Percentiles rank a stretch among this genome's conserved stretches.
phyloP scores from a whole-genome alignment of 53 echinoderm and acorn worm species.

The Glandiceps talaboti region DNA sequence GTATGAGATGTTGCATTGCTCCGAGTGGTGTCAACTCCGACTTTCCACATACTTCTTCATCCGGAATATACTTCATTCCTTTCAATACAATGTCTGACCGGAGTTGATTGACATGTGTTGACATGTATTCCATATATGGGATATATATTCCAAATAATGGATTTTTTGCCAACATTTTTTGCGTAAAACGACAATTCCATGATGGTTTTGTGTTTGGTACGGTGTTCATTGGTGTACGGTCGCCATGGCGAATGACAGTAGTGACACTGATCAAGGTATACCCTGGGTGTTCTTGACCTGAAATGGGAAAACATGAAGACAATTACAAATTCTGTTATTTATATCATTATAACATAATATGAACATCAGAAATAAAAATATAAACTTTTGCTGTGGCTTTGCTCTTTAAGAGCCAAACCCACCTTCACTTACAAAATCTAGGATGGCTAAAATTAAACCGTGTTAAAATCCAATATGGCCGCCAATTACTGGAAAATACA shows the following conservation, averaged over 20 bases:
- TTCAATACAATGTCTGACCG: conserved; percentile 28
- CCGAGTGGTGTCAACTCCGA: conserved; percentile 83
- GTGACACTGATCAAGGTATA: conserved; percentile 44
- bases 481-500: too few species aligned
- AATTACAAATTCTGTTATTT: too few species aligned
- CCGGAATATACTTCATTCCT: neutral
- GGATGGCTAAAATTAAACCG: too few species aligned
- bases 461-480: too few species aligned
- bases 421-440: too few species aligned
- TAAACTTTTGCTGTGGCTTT: neutral
- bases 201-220: conserved; percentile 23
- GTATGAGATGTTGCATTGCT: conserved; percentile 68
- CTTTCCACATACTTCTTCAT: conserved; percentile 13
- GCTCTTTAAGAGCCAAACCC: too few species aligned
- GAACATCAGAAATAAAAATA: neutral
- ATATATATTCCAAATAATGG: conserved; percentile 20
- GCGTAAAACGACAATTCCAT: conserved; percentile 63
- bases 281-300: too few species aligned
- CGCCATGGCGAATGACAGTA: conserved; percentile 73
- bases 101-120: conserved; percentile 18
- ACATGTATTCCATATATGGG: conserved; percentile 12
- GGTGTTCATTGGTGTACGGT: conserved; percentile 58
- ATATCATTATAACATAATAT: neutral
- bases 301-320: too few species aligned
- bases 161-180: conserved; percentile 30